Conservation (phyloP, 2,797 vertebrate genomes). For the Botia kubotai region DNA sequence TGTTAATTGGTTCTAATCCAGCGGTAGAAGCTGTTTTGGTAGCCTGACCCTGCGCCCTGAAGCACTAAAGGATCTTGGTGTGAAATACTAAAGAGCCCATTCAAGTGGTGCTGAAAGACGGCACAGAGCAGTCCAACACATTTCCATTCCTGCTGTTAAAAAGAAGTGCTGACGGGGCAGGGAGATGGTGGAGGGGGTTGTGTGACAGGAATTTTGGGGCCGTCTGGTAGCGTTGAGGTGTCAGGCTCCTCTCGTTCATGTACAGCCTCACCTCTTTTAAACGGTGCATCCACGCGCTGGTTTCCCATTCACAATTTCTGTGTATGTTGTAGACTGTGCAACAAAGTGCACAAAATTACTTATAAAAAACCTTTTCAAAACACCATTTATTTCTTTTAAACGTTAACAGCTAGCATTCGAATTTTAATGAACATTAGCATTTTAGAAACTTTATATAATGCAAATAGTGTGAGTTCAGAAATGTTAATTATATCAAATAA, state of each 20-base stretch:
- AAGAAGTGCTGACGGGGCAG: slow-evolving; percentile 63
- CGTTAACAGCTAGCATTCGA: not conserved
- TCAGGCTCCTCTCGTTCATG: slow-evolving; percentile 73
- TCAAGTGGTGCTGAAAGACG: slow-evolving; percentile 95
- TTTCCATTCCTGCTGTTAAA: slow-evolving; percentile 92
- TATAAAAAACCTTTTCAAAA: not conserved
- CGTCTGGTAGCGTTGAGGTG: slow-evolving; percentile 64
- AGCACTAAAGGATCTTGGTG: slow-evolving; percentile 99
- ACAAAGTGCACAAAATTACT: not conserved
- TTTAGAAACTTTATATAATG: not conserved
- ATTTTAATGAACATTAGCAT: too few relatives aligned
- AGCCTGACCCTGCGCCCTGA: slow-evolving; percentile 98
- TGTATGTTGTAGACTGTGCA: not conserved
- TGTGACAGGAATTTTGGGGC: slow-evolving; percentile 15
- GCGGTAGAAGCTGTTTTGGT: slow-evolving; percentile 99
- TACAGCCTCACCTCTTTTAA: slow-evolving; percentile 48
- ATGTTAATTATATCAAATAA: not conserved
- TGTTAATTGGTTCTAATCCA: slow-evolving; percentile 99
- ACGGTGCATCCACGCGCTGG: slow-evolving; percentile 53
- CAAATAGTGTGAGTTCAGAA: not conserved
- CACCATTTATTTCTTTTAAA: not conserved
- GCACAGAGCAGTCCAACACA: slow-evolving; percentile 98
- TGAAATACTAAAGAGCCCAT: slow-evolving; percentile 97
- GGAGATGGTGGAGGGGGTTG: slow-evolving; percentile 12
- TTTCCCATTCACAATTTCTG: slow-evolving; percentile 12